These are phyloP conservation scores for Cephonodes hylas DNA, from an alignment of 2,888 invertebrate genomes.

Conservation along the genomic window DNA sequence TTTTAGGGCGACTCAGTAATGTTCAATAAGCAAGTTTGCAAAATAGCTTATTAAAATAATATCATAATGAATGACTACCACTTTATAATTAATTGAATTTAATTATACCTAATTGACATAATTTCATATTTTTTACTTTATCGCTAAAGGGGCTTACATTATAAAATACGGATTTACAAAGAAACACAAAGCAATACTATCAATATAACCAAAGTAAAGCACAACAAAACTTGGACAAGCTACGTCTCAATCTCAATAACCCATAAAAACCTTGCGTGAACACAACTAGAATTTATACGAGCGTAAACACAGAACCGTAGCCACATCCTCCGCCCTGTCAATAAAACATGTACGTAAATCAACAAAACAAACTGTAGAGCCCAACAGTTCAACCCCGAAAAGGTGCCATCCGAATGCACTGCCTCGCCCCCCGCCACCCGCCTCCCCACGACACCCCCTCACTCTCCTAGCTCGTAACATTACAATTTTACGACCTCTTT, in stretches of 20 bases:
- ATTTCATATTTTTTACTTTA: too few relatives aligned
- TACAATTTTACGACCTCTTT: constrained; percentile 79
- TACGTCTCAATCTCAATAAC: constrained; percentile 8
- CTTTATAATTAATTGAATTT: too few relatives aligned
- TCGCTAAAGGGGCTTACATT: neutral
- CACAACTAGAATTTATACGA: constrained; percentile 14
- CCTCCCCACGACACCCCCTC: constrained; percentile 62
- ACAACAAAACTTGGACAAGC: neutral
- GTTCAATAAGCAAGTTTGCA: too few relatives aligned
- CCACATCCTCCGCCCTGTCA: constrained; percentile 37
- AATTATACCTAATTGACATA: too few relatives aligned
- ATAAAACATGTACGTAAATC: constrained; percentile 63
- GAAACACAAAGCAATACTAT: neutral
- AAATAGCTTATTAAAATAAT: too few relatives aligned
- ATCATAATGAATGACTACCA: too few relatives aligned
- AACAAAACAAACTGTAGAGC: constrained; percentile 47
- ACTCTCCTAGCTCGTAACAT: constrained; percentile 75
- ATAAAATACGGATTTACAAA: neutral
- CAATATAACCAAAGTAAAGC: neutral
- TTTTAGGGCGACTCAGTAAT: too few relatives aligned
- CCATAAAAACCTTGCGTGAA: constrained; percentile 2
- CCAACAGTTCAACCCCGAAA: constrained; percentile 61
- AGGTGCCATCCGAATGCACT: constrained; percentile 76
- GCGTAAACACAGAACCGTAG: constrained; percentile 6
- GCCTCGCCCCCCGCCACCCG: constrained; percentile 65